Evolutionary conservation across 2,888 invertebrate genomes (phyloP).

Genomic region (Agriopis aurantiaria): DNA sequence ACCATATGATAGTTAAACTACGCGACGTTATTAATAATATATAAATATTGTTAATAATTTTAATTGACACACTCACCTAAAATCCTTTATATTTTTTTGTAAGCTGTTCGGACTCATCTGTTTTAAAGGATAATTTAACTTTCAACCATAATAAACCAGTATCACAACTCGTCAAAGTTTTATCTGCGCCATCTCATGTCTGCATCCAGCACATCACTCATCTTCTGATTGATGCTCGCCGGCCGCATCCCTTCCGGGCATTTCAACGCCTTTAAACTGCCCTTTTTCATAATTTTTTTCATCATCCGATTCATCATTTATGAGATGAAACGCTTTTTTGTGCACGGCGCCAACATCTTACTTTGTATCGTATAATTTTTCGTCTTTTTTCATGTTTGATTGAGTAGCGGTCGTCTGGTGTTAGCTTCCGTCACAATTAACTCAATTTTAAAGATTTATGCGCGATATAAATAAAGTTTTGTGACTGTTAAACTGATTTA

Average conservation of each 20-base stretch:
- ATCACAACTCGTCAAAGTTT: conserved; percentile 18
- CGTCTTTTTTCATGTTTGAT: conserved; percentile 58
- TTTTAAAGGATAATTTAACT: too few species aligned
- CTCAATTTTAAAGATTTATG: conserved; percentile 55
- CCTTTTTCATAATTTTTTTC: conserved; percentile 55
- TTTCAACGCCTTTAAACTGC: conserved; percentile 61
- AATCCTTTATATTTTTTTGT: too few species aligned
- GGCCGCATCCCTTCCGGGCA: conserved; percentile 68
- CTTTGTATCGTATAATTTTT: conserved; percentile 46
- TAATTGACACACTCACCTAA: too few species aligned
- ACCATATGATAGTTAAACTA: too few species aligned
- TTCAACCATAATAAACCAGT: neutral
- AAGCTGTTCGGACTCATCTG: too few species aligned
- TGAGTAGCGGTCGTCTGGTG: conserved; percentile 60
- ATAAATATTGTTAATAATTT: too few species aligned
- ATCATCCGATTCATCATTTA: conserved; percentile 68
- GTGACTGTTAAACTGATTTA: conserved; percentile 45
- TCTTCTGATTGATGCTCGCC: conserved; percentile 62
- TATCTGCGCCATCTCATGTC: conserved; percentile 12
- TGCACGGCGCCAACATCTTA: conserved; percentile 61
- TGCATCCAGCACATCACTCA: conserved; percentile 45
- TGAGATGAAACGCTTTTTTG: conserved; percentile 76
- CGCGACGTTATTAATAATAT: too few species aligned
- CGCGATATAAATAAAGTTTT: conserved; percentile 43
- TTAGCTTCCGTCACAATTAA: conserved; percentile 68